Evolutionary conservation across 2,797 vertebrate genomes (phyloP).

Genomic region (Gymnoscopelus microlampas): DNA sequence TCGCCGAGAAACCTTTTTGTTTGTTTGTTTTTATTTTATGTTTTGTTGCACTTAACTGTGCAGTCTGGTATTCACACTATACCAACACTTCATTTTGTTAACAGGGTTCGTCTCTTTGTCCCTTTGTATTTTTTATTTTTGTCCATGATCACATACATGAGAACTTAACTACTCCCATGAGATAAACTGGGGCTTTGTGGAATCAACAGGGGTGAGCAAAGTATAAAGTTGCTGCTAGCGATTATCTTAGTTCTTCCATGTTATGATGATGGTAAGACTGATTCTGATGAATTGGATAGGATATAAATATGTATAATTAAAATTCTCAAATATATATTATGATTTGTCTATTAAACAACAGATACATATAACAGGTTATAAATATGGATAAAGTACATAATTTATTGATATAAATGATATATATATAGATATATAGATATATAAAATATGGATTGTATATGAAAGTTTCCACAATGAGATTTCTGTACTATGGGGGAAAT

Average conservation of each 20-base stretch:
- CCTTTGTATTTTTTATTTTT: slow-evolving; percentile 62
- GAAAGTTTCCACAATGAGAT: slow-evolving; percentile 74
- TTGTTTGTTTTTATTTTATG: slow-evolving; percentile 51
- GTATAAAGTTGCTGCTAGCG: slow-evolving; percentile 99
- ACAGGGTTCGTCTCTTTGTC: slow-evolving; percentile 76
- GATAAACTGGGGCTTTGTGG: slow-evolving; percentile 87
- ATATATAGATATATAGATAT: slow-evolving; percentile 39
- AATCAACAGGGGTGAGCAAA: slow-evolving; percentile 99
- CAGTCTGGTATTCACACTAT: slow-evolving; percentile 79
- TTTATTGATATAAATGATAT: slow-evolving; percentile 12
- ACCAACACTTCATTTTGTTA: slow-evolving; percentile 71
- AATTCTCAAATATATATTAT: slow-evolving; percentile 64
- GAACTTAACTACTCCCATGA: slow-evolving; percentile 82
- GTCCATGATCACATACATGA: slow-evolving; percentile 72
- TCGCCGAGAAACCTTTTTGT: slow-evolving; percentile 82
- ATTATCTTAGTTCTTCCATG: slow-evolving; percentile 89
- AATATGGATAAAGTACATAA: slow-evolving; percentile 60
- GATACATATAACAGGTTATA: slow-evolving; percentile 57
- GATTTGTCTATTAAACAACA: slow-evolving; percentile 64
- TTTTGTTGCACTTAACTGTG: slow-evolving; percentile 85
- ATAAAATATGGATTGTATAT: slow-evolving; percentile 54
- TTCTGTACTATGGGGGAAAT: slow-evolving; percentile 84
- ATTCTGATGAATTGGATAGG: slow-evolving; percentile 67
- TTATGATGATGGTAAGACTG: slow-evolving; percentile 71
- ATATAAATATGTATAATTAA: slow-evolving; percentile 60